A percentile compares a stretch with the other conserved stretches of the same genome.
phyloP scores from a whole-genome alignment of 2,797 vertebrate genomes.

The Coilia nasus region DNA sequence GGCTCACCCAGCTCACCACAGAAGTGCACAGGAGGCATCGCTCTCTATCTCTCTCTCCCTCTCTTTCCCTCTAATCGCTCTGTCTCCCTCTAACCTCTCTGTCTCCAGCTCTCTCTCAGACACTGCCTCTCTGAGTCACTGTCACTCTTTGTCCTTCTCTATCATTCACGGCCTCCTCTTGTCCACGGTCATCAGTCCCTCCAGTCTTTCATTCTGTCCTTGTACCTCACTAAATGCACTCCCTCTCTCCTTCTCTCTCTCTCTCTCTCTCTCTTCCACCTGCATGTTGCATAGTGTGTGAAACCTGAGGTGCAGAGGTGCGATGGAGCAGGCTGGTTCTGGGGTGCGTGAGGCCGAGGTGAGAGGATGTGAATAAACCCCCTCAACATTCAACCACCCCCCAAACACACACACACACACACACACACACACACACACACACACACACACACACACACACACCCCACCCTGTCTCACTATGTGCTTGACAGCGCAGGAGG shows the following conservation, averaged over 20 bases:
- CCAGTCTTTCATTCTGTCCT: constrained; percentile 20
- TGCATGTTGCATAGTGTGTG: neutral
- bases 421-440: too few species aligned
- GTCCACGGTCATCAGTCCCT: neutral
- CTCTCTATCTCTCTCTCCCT: neutral
- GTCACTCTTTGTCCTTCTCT: constrained; percentile 24
- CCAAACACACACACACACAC: too few species aligned
- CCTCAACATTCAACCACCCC: too few species aligned
- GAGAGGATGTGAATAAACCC: neutral
- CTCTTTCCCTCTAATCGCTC: neutral
- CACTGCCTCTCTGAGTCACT: constrained; percentile 15
- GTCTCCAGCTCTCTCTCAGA: neutral
- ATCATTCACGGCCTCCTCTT: neutral
- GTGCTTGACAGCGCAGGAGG: neutral
- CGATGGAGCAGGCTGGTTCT: neutral
- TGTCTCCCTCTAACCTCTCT: neutral
- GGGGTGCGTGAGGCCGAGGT: neutral
- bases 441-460: too few species aligned
- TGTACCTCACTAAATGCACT: constrained; percentile 30
- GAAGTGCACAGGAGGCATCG: constrained; percentile 48
- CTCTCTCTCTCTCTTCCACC: neutral
- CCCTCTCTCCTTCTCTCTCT: constrained; percentile 26
- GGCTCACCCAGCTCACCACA: neutral
- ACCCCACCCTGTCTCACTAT: neutral
- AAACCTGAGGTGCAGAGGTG: neutral